A percentile compares a stretch with the other conserved stretches of the same genome.
These are phyloP conservation scores for Emberiza fucata DNA, from an alignment of 2,113 vertebrate genomes.

Conservation along the genomic window DNA sequence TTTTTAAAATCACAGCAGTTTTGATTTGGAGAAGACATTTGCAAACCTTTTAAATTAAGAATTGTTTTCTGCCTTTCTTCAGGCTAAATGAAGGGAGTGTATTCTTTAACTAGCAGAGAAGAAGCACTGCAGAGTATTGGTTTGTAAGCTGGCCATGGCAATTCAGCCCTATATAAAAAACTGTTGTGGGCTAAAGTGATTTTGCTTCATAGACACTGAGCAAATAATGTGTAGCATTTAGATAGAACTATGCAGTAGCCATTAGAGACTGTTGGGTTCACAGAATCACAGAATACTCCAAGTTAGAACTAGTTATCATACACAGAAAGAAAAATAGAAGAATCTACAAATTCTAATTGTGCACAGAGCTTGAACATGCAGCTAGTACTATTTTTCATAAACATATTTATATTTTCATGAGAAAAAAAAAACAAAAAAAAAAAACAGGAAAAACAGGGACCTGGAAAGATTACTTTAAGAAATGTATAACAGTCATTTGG, in stretches of 20 bases:
- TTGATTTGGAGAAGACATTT: neutral
- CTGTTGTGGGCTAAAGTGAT: neutral
- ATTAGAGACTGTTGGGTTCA: neutral
- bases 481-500: neutral
- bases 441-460: neutral
- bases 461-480: neutral
- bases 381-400: neutral
- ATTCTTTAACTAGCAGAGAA: neutral
- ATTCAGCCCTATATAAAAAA: neutral
- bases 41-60: neutral
- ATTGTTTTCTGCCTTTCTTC: neutral
- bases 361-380: neutral
- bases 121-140: accelerated
- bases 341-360: neutral
- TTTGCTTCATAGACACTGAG: neutral
- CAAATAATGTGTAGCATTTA: neutral
- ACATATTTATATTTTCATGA: neutral
- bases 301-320: accelerated
- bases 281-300: neutral
- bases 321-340: neutral
- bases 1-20: neutral
- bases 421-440: neutral
- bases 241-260: neutral
- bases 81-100: neutral
- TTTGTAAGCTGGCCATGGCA: neutral